Percentiles rank a stretch among this genome's conserved stretches.
These are phyloP conservation scores for Limanda limanda DNA, from an alignment of 2,113 vertebrate genomes.

Conservation along the genomic window DNA sequence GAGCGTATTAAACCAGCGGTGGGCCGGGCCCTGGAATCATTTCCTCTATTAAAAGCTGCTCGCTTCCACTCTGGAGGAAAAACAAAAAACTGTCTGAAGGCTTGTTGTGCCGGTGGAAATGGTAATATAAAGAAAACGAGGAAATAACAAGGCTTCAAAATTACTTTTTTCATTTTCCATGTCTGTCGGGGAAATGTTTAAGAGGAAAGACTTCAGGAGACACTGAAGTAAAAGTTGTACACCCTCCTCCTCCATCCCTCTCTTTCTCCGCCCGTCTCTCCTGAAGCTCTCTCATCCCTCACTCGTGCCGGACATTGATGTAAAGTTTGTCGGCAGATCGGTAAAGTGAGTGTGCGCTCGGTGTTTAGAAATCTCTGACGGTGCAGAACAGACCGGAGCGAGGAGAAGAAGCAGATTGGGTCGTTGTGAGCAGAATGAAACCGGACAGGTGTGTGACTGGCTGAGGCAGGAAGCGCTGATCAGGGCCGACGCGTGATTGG, in stretches of 20 bases:
- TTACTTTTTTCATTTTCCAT: conserved; percentile 15
- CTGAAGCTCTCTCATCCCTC: conserved; percentile 17
- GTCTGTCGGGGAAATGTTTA: conserved; percentile 46
- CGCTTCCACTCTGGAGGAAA: conserved; percentile 18
- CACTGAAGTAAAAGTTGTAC: conserved; percentile 29
- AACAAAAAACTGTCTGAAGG: background rate
- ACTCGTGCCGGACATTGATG: conserved; percentile 21
- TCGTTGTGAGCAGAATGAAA: conserved; percentile 55
- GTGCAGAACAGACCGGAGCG: conserved; percentile 31
- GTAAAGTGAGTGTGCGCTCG: conserved; percentile 30
- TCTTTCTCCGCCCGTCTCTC: conserved; percentile 19
- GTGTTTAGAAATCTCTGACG: conserved; percentile 40
- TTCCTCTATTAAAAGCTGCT: conserved; percentile 53
- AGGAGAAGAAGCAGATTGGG: conserved; percentile 38
- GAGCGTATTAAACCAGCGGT: conserved; percentile 44
- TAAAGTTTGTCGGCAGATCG: conserved; percentile 43
- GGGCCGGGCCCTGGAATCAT: conserved; percentile 34
- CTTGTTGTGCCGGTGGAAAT: conserved; percentile 30
- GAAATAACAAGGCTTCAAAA: conserved; percentile 33
- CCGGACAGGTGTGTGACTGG: conserved; percentile 59
- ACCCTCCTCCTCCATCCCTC: background rate
- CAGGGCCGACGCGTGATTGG: conserved; percentile 61
- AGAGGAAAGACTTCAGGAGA: conserved; percentile 36
- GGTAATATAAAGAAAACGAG: conserved; percentile 54
- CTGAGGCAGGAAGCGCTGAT: conserved; percentile 54